phyloP scores from a whole-genome alignment of 2,797 vertebrate genomes.

The Anolis apletophallus region DNA sequence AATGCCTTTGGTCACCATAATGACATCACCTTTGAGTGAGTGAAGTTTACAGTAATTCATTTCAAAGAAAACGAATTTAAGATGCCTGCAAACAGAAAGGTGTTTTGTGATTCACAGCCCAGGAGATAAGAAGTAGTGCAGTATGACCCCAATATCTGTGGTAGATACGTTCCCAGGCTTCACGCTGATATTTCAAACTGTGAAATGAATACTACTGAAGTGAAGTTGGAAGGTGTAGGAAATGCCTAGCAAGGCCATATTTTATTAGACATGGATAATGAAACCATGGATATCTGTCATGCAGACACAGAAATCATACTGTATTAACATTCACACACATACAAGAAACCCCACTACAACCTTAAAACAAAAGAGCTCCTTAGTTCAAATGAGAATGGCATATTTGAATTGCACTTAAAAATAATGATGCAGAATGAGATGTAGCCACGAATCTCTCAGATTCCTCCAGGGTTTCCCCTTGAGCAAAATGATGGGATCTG shows the following conservation, averaged over 20 bases:
- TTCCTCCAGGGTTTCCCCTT: neutral
- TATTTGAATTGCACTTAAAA: conserved; percentile 57
- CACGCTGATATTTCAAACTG: too few species aligned
- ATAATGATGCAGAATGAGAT: conserved; percentile 57
- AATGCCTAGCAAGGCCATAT: too few species aligned
- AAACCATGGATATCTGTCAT: too few species aligned
- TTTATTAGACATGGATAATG: too few species aligned
- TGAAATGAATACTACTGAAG: too few species aligned
- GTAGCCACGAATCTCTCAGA: neutral
- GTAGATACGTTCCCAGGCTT: too few species aligned
- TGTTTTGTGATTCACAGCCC: conserved; percentile 50
- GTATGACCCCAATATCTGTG: too few species aligned
- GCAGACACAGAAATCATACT: too few species aligned
- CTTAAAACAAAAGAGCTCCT: conserved; percentile 60
- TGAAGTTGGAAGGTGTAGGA: too few species aligned
- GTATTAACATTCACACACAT: too few species aligned
- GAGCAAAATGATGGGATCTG: neutral
- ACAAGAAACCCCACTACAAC: conserved; percentile 11
- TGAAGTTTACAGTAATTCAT: conserved; percentile 56
- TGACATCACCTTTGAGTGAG: conserved; percentile 58
- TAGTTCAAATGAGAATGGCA: conserved; percentile 62
- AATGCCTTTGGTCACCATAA: conserved; percentile 61
- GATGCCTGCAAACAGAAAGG: conserved; percentile 70
- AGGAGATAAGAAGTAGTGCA: too few species aligned
- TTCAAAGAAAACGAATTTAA: conserved; percentile 43